Base-by-base conservation (phyloP, 2,797 vertebrate genomes). In the Paramormyrops hopkinsi region DNA sequence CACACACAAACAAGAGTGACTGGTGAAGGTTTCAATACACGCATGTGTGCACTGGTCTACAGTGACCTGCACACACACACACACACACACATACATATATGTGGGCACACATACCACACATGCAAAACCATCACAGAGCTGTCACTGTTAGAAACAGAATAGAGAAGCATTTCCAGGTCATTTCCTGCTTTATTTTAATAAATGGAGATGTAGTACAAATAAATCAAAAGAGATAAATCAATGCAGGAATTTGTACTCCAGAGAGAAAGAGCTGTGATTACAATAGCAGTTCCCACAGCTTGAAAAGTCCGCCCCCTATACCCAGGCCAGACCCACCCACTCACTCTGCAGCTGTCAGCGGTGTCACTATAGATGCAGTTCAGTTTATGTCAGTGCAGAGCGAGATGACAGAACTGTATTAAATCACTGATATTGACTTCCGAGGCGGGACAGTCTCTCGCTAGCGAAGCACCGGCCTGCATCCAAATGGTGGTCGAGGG, bases 401-500 rank as follows among this genome's bases (percentile, higher is more conserved):
- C 22, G 3, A 19, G 25, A 44, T 11, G 53, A 87, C 51, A 53
- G 53, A 87, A 87, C 85, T 33, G 29, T 29, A 87, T 53, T 87
- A 87, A 87, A 56, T 87, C 50, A 87, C 14, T 22, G 11, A 50
- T 84, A 84, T 84, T 11, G 82, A 84, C 82, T 48, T 46, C 37
- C 14, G 33, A 44, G 33, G 17, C 33, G 29, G 33, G 73, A 14
- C 12, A 76, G 73, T 37, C 11, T 41, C 73, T 76, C 29, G 1
- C 6, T 33, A 82, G 76, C 19, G 37, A 82, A 82, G 33, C 76
- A 8, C 29, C 17, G 9, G 8, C 82, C 44, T 84, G 82, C 46
- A 46, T 84, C 22, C 44, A 84, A 46, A 50, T 82, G 41, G 82
- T 2, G 41, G 19, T 22, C 8, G 5, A n/a, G 92, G 93, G 93